These are phyloP conservation scores for Gadus macrocephalus DNA, from an alignment of 2,113 vertebrate species.

Conservation along the genomic window DNA sequence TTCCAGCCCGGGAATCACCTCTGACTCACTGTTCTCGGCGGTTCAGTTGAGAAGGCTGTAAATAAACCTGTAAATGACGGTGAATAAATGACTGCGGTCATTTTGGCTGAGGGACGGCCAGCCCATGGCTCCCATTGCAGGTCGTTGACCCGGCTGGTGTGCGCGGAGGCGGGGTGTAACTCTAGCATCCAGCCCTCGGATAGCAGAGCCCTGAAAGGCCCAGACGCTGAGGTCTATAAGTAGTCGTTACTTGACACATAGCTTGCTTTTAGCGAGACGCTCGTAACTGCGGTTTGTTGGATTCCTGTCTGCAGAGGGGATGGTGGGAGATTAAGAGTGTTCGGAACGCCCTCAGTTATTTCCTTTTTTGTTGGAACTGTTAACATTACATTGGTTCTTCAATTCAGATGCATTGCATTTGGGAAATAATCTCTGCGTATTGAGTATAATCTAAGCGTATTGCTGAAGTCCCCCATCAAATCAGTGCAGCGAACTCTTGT, in stretches of 20 bases:
- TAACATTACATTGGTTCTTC: no score
- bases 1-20: background rate
- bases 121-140: conserved; percentile 27
- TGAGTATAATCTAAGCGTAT: no score
- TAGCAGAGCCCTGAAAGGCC: conserved; percentile 2
- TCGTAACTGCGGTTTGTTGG: no score
- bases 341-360: no score
- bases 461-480: no score
- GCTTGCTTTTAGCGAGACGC: background rate
- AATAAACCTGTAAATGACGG: background rate
- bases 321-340: no score
- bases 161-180: conserved; percentile 27
- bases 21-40: background rate
- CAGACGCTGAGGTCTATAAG: conserved; percentile 14
- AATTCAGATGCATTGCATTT: no score
- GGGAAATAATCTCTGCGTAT: no score
- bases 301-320: no score
- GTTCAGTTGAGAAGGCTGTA: no score
- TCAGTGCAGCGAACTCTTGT: background rate
- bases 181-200: conserved; percentile 20
- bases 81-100: conserved; percentile 40
- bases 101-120: conserved; percentile 35
- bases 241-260: conserved; percentile 16
- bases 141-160: conserved; percentile 1
- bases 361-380: no score